Conservation (phyloP, 2,113 vertebrate genomes). For the Boulengeromyrus knoepffleri region DNA sequence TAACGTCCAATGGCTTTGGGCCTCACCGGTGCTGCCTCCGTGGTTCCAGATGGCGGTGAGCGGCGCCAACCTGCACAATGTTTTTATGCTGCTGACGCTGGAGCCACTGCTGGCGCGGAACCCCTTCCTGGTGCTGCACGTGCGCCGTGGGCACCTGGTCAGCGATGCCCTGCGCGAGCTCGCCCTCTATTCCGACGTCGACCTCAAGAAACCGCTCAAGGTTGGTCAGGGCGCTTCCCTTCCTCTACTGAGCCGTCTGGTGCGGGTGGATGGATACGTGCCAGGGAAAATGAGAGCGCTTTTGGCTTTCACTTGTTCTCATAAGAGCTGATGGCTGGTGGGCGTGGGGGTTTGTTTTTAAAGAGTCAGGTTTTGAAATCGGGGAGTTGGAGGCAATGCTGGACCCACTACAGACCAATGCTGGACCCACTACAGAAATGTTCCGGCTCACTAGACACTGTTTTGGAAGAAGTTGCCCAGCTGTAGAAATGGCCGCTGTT, state of each 20-base stretch:
- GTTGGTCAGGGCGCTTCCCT: conserved; percentile 52
- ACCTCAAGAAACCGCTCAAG: conserved; percentile 94
- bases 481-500: neutral
- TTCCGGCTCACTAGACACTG: neutral
- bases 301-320: neutral
- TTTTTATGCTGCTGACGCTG: conserved; percentile 94
- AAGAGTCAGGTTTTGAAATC: neutral
- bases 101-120: conserved; percentile 89
- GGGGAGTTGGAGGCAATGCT: neutral
- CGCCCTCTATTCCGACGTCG: conserved; percentile 91
- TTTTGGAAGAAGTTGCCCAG: neutral
- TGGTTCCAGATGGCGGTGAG: conserved; percentile 81
- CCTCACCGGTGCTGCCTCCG: neutral
- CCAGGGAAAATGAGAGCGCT: neutral
- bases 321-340: neutral
- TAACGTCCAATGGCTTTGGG: neutral
- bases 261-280: neutral
- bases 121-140: conserved; percentile 89
- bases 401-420: too few relatives aligned
- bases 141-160: conserved; percentile 83
- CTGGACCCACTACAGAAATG: neutral
- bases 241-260: neutral
- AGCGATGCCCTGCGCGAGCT: conserved; percentile 88
- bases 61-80: conserved; percentile 89
- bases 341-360: neutral